A percentile compares a stretch with the other conserved stretches of the same genome.
Evolutionary conservation across 2,797 vertebrate species (phyloP).

Genomic region (Notamacropus eugenii): DNA sequence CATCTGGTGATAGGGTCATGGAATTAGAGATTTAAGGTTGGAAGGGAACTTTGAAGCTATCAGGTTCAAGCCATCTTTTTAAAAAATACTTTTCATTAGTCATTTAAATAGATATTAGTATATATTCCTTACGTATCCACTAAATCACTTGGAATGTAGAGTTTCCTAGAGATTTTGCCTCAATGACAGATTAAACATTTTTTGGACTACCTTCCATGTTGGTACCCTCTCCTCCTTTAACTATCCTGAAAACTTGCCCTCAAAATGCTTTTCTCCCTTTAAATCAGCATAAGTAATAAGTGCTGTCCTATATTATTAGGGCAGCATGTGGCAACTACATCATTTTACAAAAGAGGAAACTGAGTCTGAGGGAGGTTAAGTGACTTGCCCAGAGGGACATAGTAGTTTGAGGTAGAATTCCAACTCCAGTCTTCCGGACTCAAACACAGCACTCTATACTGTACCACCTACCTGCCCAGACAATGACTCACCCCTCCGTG

Average conservation of each 20-base stretch:
- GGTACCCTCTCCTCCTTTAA: not conserved
- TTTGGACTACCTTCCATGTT: not conserved
- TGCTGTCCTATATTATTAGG: not conserved
- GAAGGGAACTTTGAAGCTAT: not conserved
- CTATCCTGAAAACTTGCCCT: not conserved
- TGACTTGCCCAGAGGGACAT: not conserved
- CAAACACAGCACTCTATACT: not conserved
- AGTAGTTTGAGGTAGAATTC: not conserved
- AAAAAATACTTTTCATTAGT: not conserved
- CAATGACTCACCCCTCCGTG: not conserved
- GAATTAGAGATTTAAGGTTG: not conserved
- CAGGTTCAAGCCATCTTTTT: not conserved
- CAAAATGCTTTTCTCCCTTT: no score
- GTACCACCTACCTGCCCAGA: not conserved
- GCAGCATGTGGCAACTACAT: not conserved
- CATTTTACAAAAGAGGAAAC: not conserved
- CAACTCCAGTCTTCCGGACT: not conserved
- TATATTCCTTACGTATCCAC: not conserved
- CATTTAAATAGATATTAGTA: not conserved
- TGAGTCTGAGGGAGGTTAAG: not conserved
- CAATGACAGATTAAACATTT: not conserved
- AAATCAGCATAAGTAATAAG: not conserved
- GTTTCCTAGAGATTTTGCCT: not conserved
- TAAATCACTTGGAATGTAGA: not conserved
- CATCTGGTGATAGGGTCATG: not conserved